Base-by-base conservation (phyloP, 2,888 invertebrate species). In the Auanema freiburgensis region DNA sequence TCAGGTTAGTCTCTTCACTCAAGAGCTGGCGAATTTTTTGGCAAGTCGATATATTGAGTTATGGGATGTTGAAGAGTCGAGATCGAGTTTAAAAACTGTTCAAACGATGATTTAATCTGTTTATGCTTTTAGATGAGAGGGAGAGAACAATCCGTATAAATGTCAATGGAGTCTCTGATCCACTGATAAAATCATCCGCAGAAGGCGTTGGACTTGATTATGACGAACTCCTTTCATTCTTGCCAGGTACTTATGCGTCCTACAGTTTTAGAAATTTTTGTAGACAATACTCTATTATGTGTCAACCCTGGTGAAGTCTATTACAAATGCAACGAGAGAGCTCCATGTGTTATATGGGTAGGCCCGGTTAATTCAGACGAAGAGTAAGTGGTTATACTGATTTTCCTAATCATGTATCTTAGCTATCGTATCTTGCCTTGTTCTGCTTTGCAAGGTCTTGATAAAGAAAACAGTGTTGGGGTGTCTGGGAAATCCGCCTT, bases 11-110 rank as follows among this genome's bases (percentile, higher is more conserved):
- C 68, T 71, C 11, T 71, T 73, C 53, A 53, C 58, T 11, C 67
- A 67, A 10, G 70, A 73, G 23, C 66, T 73, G 21, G 73, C 63
- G 5, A 73, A 73, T 24, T 59, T 42, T 23, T 63, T 73, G 21
- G 58, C 70, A 6, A 24, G 57, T 2, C 63, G 65, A 14, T 66
- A 63, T 42, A 57, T 60, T 11, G 63, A 63, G 4, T 54, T 59
- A 5, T 73, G 73, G 73, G 64, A 71, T 52, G 16, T 54, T 4
- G 11, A 51, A 0, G 62, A 70, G 16, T 65, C 67, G 33, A 50
- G 54, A 62, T 46, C 44, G 44, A 67, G 70, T 63, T 21, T 4
- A 52, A 52, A 52, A 6, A 21, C 23, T 52, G 18, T 2, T 55
- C n/a, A n/a, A n/a, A n/a, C n/a, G n/a, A n/a, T n/a, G n/a, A 5